Conservation (phyloP, 2,113 vertebrate genomes). For the Caretta caretta region DNA sequence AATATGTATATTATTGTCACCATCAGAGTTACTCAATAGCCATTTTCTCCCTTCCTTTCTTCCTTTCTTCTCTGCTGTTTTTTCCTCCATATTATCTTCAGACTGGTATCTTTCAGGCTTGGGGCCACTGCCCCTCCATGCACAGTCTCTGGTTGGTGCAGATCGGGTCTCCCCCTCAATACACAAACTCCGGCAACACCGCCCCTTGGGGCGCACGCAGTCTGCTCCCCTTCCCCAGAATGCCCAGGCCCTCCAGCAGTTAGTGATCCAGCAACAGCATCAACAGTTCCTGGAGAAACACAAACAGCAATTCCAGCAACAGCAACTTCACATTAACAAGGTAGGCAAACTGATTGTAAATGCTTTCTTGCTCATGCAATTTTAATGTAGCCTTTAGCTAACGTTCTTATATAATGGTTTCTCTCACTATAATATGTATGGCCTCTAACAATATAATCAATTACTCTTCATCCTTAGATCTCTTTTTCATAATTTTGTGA, state of each 20-base stretch:
- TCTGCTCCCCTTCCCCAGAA: constrained; percentile 97
- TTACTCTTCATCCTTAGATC: neutral
- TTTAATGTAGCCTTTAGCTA: fast-evolving
- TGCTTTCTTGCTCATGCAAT: neutral
- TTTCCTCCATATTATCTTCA: constrained; percentile 77
- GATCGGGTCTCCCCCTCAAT: constrained; percentile 88
- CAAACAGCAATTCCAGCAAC: constrained; percentile 98
- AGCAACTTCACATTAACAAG: constrained; percentile 96
- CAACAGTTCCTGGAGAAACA: constrained; percentile 99
- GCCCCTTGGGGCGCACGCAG: constrained; percentile 95
- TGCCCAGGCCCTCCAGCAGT: constrained; percentile 94
- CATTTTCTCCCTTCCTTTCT: constrained; percentile 66
- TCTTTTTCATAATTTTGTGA: neutral
- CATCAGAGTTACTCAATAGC: constrained; percentile 65
- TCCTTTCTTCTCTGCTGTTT: constrained; percentile 70
- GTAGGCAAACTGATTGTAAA: constrained; percentile 68
- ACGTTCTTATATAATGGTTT: fast-evolving
- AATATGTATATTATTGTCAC: neutral
- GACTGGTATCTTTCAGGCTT: constrained; percentile 85
- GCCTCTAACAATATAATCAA: neutral
- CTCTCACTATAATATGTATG: neutral
- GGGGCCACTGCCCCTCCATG: constrained; percentile 86
- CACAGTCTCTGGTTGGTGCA: constrained; percentile 82
- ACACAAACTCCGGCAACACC: constrained; percentile 96
- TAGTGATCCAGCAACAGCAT: constrained; percentile 98